These are phyloP conservation scores for Coptodon bakossiorum DNA, from an alignment of 2,113 vertebrate genomes.

Conservation along the genomic window DNA sequence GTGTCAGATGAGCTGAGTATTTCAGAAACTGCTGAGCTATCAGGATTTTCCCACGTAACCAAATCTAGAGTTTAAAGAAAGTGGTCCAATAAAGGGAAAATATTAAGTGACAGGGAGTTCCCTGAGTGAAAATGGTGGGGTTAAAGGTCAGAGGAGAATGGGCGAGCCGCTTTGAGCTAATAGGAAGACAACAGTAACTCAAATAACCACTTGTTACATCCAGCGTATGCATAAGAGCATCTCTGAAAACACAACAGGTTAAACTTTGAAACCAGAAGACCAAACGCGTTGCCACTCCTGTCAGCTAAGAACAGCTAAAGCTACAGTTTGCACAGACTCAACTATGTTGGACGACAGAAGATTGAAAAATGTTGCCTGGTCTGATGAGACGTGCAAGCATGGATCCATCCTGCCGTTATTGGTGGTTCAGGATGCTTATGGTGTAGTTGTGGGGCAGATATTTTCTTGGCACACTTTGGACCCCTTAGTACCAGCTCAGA, in stretches of 20 bases:
- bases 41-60: not conserved
- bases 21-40: not conserved
- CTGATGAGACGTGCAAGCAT: not conserved
- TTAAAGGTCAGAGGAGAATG: not conserved
- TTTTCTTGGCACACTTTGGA: not conserved
- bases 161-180: not conserved
- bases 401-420: not conserved
- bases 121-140: not conserved
- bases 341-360: not conserved
- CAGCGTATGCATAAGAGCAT: not conserved
- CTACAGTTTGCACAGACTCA: not conserved
- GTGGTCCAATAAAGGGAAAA: not conserved
- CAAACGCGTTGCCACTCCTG: fast-evolving
- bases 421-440: not conserved
- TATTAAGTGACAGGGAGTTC: not conserved
- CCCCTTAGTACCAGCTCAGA: not conserved
- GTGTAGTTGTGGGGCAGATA: not conserved
- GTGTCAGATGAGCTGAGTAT: not conserved
- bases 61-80: not conserved
- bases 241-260: not conserved
- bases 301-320: not conserved
- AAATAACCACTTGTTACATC: not conserved
- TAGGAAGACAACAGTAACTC: not conserved
- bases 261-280: not conserved
- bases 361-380: not conserved